Conservation (phyloP, 2,888 invertebrate genomes). For the Teinopalpus imperialis region DNA sequence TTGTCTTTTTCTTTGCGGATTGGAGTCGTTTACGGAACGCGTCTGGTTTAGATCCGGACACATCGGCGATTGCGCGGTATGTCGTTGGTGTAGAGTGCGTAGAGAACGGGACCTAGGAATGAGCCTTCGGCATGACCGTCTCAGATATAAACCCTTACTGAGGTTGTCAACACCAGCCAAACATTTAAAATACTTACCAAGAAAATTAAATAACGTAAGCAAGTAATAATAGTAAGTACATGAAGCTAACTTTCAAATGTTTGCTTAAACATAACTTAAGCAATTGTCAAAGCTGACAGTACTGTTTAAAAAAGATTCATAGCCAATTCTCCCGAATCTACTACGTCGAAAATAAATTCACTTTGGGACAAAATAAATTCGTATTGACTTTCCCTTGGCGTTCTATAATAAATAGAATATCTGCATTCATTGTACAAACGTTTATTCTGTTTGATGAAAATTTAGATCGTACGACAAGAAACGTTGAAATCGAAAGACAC, state of each 20-base stretch:
- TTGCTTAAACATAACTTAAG: not conserved
- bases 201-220: too few species aligned
- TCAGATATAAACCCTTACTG: too few species aligned
- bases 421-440: conserved; percentile 2
- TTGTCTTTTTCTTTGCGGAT: too few species aligned
- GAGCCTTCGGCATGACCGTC: too few species aligned
- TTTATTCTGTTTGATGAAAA: conserved; percentile 5
- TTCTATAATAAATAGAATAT: conserved; percentile 1
- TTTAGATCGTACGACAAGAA: not conserved
- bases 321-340: conserved; percentile 1
- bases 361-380: conserved; percentile 4
- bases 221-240: too few species aligned
- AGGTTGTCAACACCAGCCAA: too few species aligned
- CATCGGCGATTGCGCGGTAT: too few species aligned
- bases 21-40: too few species aligned
- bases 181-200: too few species aligned
- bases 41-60: too few species aligned
- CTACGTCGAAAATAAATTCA: not conserved
- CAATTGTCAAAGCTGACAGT: not conserved
- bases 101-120: too few species aligned
- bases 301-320: conserved; percentile 3
- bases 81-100: too few species aligned
- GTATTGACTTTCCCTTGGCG: conserved; percentile 1
- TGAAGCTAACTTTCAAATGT: not conserved
- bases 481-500: not conserved